A percentile compares a stretch with the other conserved stretches of the same genome.
Conservation (phyloP, 1,140 invertebrate species). For the Neodiprion lecontei region DNA sequence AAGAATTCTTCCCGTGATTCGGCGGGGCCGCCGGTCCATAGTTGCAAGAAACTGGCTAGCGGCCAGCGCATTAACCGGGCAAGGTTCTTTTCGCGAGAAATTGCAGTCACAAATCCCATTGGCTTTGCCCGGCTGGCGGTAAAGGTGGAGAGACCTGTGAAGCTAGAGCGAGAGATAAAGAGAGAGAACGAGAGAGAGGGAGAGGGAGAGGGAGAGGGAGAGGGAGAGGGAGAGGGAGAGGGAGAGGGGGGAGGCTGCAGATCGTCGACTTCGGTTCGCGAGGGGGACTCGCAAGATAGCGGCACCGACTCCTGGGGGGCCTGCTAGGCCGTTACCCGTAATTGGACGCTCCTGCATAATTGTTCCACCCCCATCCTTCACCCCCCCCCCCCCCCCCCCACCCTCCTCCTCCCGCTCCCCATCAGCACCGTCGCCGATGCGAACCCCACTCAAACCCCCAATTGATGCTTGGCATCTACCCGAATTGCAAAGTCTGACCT, state of each 20-base stretch:
- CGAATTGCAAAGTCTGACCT: background rate
- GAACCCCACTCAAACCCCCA: background rate
- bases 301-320: conserved; percentile 16
- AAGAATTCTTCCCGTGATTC: conserved; percentile 24
- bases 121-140: background rate
- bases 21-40: conserved; percentile 22
- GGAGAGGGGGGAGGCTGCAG: background rate
- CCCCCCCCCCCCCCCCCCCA: conserved; percentile 7
- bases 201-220: background rate
- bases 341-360: conserved; percentile 49
- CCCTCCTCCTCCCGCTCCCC: conserved; percentile 25
- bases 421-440: background rate
- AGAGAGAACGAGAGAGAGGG: background rate
- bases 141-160: background rate
- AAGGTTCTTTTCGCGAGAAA: conserved; percentile 34
- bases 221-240: no score
- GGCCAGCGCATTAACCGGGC: conserved; percentile 42
- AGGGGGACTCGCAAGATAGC: background rate
- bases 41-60: conserved; percentile 35
- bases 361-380: conserved; percentile 28
- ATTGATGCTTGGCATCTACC: background rate
- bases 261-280: background rate
- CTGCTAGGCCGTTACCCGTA: conserved; percentile 38
- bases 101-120: conserved; percentile 7
- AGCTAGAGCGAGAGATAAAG: background rate